A percentile compares a stretch with the other conserved stretches of the same genome.
phyloP scores from a whole-genome alignment of 1,140 invertebrate genomes.

The Physella acuta region DNA sequence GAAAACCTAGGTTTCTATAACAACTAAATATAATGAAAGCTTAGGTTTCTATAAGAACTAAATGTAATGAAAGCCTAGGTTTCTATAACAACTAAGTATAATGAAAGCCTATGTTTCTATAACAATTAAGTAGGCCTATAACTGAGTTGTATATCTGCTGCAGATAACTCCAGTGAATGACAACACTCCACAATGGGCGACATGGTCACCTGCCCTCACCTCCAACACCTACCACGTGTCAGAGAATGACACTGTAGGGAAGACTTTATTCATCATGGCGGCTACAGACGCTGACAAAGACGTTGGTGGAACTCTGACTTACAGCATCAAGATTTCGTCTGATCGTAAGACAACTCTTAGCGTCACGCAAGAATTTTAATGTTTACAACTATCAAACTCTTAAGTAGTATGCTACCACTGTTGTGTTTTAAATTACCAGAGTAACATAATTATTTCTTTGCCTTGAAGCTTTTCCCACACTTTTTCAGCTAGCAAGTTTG shows the following conservation, averaged over 20 bases:
- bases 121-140: no score
- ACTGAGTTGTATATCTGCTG: no score
- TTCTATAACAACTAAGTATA: no score
- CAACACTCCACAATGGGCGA: background rate
- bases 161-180: conserved; percentile 13
- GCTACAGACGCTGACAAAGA: conserved; percentile 17
- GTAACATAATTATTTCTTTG: background rate
- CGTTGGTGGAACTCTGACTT: conserved; percentile 11
- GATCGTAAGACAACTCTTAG: conserved; percentile 4
- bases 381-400: no score
- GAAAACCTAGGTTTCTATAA: background rate
- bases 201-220: conserved; percentile 3
- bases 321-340: background rate
- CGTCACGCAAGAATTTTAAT: background rate
- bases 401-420: background rate
- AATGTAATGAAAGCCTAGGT: no score
- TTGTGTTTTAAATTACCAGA: background rate
- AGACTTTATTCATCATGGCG: background rate
- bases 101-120: no score
- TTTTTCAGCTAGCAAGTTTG: background rate
- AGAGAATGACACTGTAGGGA: conserved; percentile 5
- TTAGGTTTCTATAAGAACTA: no score
- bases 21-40: no score
- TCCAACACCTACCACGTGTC: background rate
- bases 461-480: background rate